These are phyloP conservation scores for Pheosia tremula DNA, from an alignment of 2,888 invertebrate species.

Conservation along the genomic window DNA sequence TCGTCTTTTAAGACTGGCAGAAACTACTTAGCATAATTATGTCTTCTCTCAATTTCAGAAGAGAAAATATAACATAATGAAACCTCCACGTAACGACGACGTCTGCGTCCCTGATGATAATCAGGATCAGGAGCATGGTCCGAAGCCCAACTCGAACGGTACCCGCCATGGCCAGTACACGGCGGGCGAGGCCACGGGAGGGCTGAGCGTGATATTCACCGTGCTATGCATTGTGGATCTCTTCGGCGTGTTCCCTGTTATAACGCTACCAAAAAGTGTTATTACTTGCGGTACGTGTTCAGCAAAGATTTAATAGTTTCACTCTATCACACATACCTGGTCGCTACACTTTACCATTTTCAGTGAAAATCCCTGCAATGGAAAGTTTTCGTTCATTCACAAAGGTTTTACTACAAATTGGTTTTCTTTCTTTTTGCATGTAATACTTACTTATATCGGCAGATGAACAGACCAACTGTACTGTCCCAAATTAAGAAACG, in stretches of 20 bases:
- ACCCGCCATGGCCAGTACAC: constrained; percentile 53
- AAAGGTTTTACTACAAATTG: no score
- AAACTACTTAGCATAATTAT: no score
- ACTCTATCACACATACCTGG: no score
- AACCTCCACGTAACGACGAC: constrained; percentile 40
- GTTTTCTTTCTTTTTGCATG: no score
- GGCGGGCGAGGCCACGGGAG: constrained; percentile 65
- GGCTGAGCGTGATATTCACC: constrained; percentile 88
- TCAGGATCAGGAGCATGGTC: constrained; percentile 10
- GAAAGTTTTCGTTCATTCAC: no score
- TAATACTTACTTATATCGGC: no score
- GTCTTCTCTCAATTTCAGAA: background rate
- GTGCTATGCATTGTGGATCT: constrained; percentile 91
- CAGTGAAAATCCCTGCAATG: no score
- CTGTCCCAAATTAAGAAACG: background rate
- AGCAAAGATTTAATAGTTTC: no score
- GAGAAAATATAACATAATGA: constrained; percentile 39
- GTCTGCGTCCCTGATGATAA: background rate
- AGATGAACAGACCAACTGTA: background rate
- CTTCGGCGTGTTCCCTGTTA: constrained; percentile 93
- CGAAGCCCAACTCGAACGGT: constrained; percentile 44
- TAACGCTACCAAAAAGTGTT: constrained; percentile 90
- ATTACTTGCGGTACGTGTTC: constrained; percentile 88
- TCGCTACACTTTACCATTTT: no score
- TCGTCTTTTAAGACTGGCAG: no score